Percentiles rank a stretch among this genome's conserved stretches.
Conservation (phyloP, 1,140 invertebrate genomes). For the Hyles vespertilio region DNA sequence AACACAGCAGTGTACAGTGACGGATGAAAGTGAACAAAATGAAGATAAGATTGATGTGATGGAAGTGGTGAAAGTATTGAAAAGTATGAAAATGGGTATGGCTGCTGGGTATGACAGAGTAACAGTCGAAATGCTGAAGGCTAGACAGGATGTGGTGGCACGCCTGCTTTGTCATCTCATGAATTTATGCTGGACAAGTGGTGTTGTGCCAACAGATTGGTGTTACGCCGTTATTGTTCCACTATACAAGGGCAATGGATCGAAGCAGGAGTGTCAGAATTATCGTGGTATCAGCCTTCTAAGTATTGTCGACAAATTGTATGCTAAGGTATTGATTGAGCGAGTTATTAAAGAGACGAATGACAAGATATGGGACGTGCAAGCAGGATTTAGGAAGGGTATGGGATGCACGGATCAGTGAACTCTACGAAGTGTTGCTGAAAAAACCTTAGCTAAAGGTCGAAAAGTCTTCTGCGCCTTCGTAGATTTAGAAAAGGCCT, state of each 20-base stretch:
- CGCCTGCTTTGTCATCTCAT: background rate
- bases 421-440: background rate
- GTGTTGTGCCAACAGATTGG: background rate
- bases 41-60: background rate
- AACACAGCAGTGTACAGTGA: too few relatives aligned
- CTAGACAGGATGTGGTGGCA: conserved; percentile 1
- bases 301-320: background rate
- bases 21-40: background rate
- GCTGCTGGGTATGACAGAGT: background rate
- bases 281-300: background rate
- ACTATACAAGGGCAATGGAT: background rate
- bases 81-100: conserved; percentile 1
- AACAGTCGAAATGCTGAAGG: background rate
- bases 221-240: conserved; percentile 1
- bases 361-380: background rate
- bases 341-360: background rate
- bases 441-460: background rate
- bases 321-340: conserved; percentile 1
- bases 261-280: background rate
- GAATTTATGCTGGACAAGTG: background rate
- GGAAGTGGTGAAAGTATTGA: conserved; percentile 3
- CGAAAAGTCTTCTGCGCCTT: background rate
- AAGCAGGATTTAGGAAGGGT: background rate
- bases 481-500: background rate
- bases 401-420: background rate